Evolutionary conservation across 1,140 invertebrate species (phyloP), one percentile per base, ranked within the genome.

Genomic region (Cydia strobilella): DNA sequence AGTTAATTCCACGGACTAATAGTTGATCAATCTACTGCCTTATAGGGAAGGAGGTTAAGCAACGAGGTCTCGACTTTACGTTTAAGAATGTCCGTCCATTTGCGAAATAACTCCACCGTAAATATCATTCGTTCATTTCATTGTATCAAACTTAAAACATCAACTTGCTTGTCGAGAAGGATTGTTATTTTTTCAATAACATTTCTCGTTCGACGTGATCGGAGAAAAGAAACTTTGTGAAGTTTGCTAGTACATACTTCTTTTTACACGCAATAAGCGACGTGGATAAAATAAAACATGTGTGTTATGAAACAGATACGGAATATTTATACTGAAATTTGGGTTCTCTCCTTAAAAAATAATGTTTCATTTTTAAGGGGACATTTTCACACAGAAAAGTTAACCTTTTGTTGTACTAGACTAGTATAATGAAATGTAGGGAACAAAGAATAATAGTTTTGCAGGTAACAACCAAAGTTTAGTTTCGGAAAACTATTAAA

Each of bases 21-120:
- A 66, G 25, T n/a, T n/a, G 15, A 63, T 27, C 27, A 31, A 31
- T 66, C 63, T 35, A 35, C 63, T 31, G 15, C 63, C 63, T 66
- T 66, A 35, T 66, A 66, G 23, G 63, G 63, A 66, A 27, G 18
- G 10, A 59, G 7, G 20, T 59, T 59, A 59, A 23, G 54, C 54
- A 59, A 31, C 25, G 63, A 35, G 63, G 63, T 18, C 63, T 31
- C 25, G 63, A 27, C 23, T 27, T 66, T 66, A 66, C 63, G 63
- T 66, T 66, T 27, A 63, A 63, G 13, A 63, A 23, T 63, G 25
- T 25, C 59, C 23, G 63, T 27, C 63, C 12, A 31, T 27, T 66
- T 66, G 63, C 63, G 63, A 66, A 66, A 66, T 35, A 7, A 23
- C 3, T 59, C 20, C 4, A 20, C n/a, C n/a, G 51, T 20, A 59